Evolutionary conservation across 1,140 invertebrate species (phyloP).

Genomic region (Dendroctonus ponderosae): DNA sequence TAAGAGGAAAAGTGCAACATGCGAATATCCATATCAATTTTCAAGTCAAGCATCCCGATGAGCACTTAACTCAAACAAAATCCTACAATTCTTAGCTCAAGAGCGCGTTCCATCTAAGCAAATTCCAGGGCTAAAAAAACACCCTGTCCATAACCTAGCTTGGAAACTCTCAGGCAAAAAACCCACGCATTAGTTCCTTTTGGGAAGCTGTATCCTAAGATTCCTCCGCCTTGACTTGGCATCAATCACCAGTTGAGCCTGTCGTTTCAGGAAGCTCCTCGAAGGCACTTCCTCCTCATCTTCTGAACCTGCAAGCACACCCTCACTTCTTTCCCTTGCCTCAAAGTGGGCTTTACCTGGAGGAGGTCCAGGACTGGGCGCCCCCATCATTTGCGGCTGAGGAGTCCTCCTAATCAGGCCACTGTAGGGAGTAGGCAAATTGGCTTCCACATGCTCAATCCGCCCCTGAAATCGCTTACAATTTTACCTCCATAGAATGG

Average conservation of each 20-base stretch:
- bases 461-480: constrained; percentile 11
- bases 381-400: constrained; percentile 41
- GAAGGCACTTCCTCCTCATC: constrained; percentile 83
- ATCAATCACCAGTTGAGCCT: constrained; percentile 80
- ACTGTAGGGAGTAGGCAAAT: constrained; percentile 44
- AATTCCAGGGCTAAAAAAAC: no score
- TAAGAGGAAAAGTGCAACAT: no score
- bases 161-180: no score
- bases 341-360: constrained; percentile 30
- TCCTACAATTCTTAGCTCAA: no score
- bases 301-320: constrained; percentile 57
- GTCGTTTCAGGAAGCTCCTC: constrained; percentile 72
- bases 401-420: constrained; percentile 45
- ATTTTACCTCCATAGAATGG: no score
- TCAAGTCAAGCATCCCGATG: no score
- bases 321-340: background rate
- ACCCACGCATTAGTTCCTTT: constrained; percentile 22
- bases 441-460: constrained; percentile 10
- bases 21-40: no score
- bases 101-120: no score
- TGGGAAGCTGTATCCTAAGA: constrained; percentile 34
- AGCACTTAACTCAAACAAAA: no score
- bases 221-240: constrained; percentile 76
- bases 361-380: constrained; percentile 36
- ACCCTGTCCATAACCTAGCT: no score